Evolutionary conservation across 2,888 invertebrate species (phyloP), one percentile per base, ranked within the genome.

Genomic region (Caenorhabditis sp.): DNA sequence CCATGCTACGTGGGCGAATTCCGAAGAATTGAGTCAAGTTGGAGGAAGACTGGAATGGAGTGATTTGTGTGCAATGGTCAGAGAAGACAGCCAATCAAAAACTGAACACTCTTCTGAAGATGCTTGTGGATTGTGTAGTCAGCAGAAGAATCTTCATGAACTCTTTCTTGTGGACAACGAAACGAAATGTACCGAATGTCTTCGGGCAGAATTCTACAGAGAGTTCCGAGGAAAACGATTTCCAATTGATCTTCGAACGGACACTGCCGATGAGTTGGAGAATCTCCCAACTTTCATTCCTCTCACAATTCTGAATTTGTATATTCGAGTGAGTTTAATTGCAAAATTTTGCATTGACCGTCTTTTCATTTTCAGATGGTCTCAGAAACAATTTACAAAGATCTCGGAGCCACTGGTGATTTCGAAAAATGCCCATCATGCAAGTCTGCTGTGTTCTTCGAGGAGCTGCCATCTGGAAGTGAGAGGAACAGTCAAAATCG

Each of bases 351-450:
- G 0, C 24, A 24, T 22, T 24, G n/a, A 22, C 7, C 4, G 0
- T 16, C 14, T 61, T 2, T 5, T 41, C 16, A 41, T 24, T 61
- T 75, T 49, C 75, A 75, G 75, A 76, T 76, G 76, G 64, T 61
- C 4, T 51, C 79, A 1, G 79, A 79, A 56, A 38, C 44, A 26
- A 64, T 79, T 58, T 79, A 70, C 61, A 63, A 70, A 54, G 70
- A 70, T 47, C 49, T 70, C 22, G 79, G 79, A 47, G 79, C 79
- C 4, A 41, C 16, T 14, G 79, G 70, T 14, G 31, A 22, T 35
- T 79, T 79, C 16, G 64, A 47, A 19, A 79, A 79, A 56, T 79
- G 79, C 31, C 54, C 63, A 10, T 69, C 69, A 0, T 79, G 79
- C 54, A 63, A 70, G 24, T 44, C 79, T 8, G 61, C 70, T 5